Conservation (phyloP, 2,113 vertebrate genomes). For the Callipepla squamata region DNA sequence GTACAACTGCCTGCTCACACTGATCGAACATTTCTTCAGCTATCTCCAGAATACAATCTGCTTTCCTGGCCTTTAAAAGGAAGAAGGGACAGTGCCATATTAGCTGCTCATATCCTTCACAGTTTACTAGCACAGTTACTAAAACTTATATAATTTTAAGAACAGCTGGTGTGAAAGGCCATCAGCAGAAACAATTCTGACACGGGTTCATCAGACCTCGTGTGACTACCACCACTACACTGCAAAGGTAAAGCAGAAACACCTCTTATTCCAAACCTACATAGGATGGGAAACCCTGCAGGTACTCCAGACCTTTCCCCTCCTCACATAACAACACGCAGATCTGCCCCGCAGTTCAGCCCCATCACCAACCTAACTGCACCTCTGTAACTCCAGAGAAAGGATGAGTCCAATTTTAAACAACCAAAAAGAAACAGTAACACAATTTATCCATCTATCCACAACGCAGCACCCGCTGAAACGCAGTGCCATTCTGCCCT, state of each 20-base stretch:
- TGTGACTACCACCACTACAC: neutral
- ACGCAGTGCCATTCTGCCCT: neutral
- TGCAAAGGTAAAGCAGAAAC: neutral
- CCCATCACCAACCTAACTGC: neutral
- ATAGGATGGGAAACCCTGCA: neutral
- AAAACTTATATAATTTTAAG: neutral
- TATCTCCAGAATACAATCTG: neutral
- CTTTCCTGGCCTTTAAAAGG: neutral
- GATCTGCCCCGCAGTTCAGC: neutral
- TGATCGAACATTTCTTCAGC: neutral
- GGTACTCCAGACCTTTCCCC: rapidly evolving
- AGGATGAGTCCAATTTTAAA: neutral
- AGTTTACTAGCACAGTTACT: neutral
- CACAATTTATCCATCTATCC: neutral
- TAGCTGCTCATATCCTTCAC: neutral
- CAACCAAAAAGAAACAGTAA: neutral
- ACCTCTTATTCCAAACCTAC: neutral
- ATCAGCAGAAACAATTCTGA: neutral
- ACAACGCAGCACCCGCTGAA: neutral
- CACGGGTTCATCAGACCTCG: neutral
- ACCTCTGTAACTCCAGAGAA: neutral
- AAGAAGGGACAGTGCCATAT: neutral
- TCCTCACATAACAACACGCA: neutral
- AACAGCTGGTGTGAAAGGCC: neutral
- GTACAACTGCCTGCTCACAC: neutral